Conservation (phyloP, 2,888 invertebrate species). For the Diachrysia chrysitis region DNA sequence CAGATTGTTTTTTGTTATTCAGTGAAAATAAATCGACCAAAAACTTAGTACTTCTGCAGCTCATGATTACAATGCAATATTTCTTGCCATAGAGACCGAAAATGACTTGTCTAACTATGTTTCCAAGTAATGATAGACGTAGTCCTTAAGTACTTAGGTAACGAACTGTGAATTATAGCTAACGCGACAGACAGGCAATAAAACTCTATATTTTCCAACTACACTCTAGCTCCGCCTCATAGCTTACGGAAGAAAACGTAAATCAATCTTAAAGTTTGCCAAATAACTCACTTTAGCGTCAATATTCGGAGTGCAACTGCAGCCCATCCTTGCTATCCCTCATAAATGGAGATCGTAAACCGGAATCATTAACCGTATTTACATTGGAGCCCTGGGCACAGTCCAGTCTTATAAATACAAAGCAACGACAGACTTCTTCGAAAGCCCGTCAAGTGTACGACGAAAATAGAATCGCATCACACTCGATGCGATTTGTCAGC, state of each 20-base stretch:
- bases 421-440: constrained; percentile 66
- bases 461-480: constrained; percentile 65
- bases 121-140: background rate
- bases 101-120: background rate
- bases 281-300: background rate
- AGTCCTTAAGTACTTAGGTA: background rate
- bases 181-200: background rate
- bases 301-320: background rate
- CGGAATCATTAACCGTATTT: constrained; percentile 38
- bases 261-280: background rate
- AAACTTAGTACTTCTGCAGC: no score
- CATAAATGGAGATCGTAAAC: constrained; percentile 28
- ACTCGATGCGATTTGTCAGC: constrained; percentile 25
- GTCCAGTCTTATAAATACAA: constrained; percentile 58
- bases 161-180: background rate
- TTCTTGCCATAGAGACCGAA: background rate
- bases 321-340: background rate
- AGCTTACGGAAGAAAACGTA: background rate
- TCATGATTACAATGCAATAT: background rate
- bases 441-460: constrained; percentile 59
- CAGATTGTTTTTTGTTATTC: no score
- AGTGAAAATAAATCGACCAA: no score
- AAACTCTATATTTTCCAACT: background rate
- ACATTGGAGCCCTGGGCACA: constrained; percentile 47
- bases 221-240: background rate